Evolutionary conservation across 2,797 vertebrate species (phyloP).

Genomic region (Schizothorax lantsangensis): DNA sequence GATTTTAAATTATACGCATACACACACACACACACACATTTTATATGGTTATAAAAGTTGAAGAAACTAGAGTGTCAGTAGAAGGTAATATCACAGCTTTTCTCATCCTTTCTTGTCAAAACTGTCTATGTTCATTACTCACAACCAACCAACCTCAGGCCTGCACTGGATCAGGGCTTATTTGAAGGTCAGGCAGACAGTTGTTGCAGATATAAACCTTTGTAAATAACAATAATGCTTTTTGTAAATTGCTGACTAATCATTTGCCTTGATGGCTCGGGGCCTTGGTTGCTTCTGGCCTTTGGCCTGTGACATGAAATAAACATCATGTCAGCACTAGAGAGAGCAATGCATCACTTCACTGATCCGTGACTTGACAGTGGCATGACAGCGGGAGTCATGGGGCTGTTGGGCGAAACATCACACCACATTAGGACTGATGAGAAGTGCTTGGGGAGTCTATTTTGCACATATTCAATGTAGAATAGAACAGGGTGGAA

Average conservation of each 20-base stretch:
- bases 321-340: conserved; percentile 67
- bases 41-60: neutral
- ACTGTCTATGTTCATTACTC: conserved; percentile 43
- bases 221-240: conserved; percentile 23
- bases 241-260: conserved; percentile 41
- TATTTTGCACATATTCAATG: conserved; percentile 41
- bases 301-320: conserved; percentile 64
- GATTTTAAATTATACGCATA: neutral
- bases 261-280: conserved; percentile 10
- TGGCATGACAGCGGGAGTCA: conserved; percentile 45
- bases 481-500: neutral
- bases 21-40: neutral
- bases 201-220: conserved; percentile 17
- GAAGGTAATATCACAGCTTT: conserved; percentile 27
- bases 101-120: conserved; percentile 39
- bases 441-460: conserved; percentile 50
- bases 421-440: conserved; percentile 40
- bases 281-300: conserved; percentile 59
- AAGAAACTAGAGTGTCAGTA: conserved; percentile 4
- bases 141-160: conserved; percentile 25
- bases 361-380: conserved; percentile 52
- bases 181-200: conserved; percentile 32
- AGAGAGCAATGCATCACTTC: conserved; percentile 69
- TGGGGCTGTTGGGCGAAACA: conserved; percentile 36
- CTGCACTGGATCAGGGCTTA: conserved; percentile 17